phyloP scores from a whole-genome alignment of 2,888 invertebrate genomes.

The Melieria crassipennis region DNA sequence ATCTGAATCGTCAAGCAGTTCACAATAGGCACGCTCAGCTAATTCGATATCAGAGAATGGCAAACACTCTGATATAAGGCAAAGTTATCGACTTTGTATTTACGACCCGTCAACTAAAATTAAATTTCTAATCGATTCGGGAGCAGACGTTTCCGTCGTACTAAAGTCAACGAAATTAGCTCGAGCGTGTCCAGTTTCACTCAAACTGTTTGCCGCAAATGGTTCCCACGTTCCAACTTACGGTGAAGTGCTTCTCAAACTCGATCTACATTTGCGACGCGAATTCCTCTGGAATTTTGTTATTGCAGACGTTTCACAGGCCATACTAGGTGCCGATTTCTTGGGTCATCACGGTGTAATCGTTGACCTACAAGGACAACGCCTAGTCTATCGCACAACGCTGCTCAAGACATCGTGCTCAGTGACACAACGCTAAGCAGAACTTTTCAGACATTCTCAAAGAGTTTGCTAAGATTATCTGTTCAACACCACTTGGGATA shows the following conservation, averaged over 20 bases:
- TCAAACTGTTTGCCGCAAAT: too few species aligned
- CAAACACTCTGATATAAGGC: too few species aligned
- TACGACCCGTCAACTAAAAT: too few species aligned
- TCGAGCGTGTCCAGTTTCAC: too few species aligned
- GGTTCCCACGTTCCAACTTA: too few species aligned
- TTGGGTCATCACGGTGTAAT: conserved; percentile 27
- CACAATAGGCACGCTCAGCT: too few species aligned
- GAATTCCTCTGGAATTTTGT: conserved; percentile 28
- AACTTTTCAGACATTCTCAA: not conserved
- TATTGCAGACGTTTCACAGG: conserved; percentile 30
- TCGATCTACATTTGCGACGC: conserved; percentile 10
- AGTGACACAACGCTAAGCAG: not conserved
- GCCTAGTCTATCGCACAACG: conserved; percentile 11
- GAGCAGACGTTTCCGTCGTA: too few species aligned
- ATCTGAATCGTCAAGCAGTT: too few species aligned
- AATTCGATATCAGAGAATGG: too few species aligned
- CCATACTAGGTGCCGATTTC: conserved; percentile 31
- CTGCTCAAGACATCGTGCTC: not conserved
- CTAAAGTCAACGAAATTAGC: too few species aligned
- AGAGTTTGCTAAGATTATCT: conserved; percentile 12
- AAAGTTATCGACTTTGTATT: too few species aligned
- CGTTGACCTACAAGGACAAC: conserved; percentile 17
- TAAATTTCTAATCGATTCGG: too few species aligned
- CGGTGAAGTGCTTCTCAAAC: not conserved
- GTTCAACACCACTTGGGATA: not conserved